Base-by-base conservation (phyloP, 2,113 vertebrate genomes). In the Lampris megalopsis region DNA sequence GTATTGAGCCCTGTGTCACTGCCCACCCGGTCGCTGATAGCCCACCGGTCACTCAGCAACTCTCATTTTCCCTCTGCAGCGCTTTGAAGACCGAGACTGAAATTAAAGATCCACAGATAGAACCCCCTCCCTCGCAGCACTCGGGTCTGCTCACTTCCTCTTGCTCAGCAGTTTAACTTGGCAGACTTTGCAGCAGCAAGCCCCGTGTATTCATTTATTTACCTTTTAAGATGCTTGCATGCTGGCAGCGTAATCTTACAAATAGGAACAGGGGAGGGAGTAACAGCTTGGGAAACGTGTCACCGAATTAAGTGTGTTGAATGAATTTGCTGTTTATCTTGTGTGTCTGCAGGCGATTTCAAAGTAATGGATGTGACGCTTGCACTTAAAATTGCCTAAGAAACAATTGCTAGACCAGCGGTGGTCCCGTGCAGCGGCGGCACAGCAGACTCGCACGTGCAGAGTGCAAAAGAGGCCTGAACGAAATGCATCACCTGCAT, bases 101-200 rank as follows among this genome's bases (percentile, higher is more conserved):
- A 93, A 93, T 92, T 91, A 93, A 93, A 92, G 92, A 93, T 92
- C 84, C 80, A 11, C 86, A 80, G 91, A 93, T 93, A 93, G 68
- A 73, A 79, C 63, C 66, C 77, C 24, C 60, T 67, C 47, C 75
- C 91, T 79, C 70, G 47, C 87, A 81, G 89, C 86, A 65, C 65
- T 73, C 61, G 57, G 75, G 59, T 88, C 57, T 59, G 68, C 53
- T 77, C 75, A 68, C 64, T 76, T 74, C 69, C 49, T 81, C 75
- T 73, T 86, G 68, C 87, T 91, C 77, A 83, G 86, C 89, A 68
- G 63, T 90, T 88, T 81, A 74, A 73, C 72, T 78, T 60, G 53
- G 40, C 54, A 71, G 53, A 71, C 63, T 78, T 63, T 56, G 42
- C 71, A 49, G 5, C 3, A 60, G 52, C 49, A 57, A 48, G 47